phyloP scores from a whole-genome alignment of 2,113 vertebrate genomes.

The Sminthopsis crassicaudata region DNA sequence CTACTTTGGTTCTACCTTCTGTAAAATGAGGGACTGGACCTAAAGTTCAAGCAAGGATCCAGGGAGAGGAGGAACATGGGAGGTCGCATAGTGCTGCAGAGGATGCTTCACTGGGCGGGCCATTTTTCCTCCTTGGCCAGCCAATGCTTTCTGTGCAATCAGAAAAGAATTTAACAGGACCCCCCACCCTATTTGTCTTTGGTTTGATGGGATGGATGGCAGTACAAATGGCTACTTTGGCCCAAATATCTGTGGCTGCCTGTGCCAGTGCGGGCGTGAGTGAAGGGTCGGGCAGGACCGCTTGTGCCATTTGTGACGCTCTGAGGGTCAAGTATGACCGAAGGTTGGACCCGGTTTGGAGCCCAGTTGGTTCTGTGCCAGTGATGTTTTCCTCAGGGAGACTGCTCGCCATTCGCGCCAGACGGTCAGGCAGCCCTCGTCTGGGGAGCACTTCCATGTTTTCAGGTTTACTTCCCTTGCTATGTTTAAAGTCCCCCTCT shows the following conservation, averaged over 20 bases:
- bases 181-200: neutral
- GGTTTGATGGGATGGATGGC: neutral
- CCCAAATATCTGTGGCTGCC: too few relatives aligned
- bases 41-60: neutral
- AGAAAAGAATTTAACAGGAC: neutral
- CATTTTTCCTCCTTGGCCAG: neutral
- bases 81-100: neutral
- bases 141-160: neutral
- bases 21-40: neutral
- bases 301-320: neutral
- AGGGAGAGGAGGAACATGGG: neutral
- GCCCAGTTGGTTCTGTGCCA: neutral
- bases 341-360: neutral
- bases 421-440: neutral
- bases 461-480: slow-evolving; percentile 63
- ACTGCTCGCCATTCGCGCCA: neutral
- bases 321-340: neutral
- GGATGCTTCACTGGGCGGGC: neutral
- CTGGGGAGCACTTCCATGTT: slow-evolving; percentile 54
- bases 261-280: too few relatives aligned
- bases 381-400: neutral
- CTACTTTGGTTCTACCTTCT: neutral
- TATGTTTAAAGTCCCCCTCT: neutral
- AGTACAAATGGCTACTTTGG: neutral
- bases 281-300: too few relatives aligned